Evolutionary conservation across 1,140 invertebrate genomes (phyloP).

Genomic region (Sipha flava): DNA sequence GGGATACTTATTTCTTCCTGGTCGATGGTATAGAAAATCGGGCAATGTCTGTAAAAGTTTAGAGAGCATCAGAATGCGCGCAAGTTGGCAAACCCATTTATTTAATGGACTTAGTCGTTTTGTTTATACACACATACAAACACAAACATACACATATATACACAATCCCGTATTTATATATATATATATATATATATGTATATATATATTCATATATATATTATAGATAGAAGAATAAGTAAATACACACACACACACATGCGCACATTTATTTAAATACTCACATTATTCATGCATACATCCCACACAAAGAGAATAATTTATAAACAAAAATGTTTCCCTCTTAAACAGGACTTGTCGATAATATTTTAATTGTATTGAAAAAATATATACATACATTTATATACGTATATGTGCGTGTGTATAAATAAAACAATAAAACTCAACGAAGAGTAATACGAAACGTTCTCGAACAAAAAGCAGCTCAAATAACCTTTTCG

Average conservation of each 20-base stretch:
- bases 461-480: background rate
- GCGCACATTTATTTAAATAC: too few relatives aligned
- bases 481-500: constrained; percentile 17
- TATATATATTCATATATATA: background rate
- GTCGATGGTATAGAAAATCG: constrained; percentile 6
- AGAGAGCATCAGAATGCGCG: background rate
- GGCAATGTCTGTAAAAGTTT: constrained; percentile 4
- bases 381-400: too few relatives aligned
- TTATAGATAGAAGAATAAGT: too few relatives aligned
- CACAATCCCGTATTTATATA: background rate
- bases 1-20: background rate
- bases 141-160: background rate
- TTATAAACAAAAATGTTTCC: background rate
- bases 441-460: background rate
- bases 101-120: constrained; percentile 6
- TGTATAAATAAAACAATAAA: background rate
- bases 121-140: background rate
- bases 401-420: too few relatives aligned
- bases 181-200: background rate
- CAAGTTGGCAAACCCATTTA: background rate
- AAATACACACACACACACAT: too few relatives aligned
- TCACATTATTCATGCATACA: too few relatives aligned
- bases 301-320: background rate
- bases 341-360: background rate
- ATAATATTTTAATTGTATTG: constrained; percentile 1